Evolutionary conservation across 2,113 vertebrate genomes (phyloP).

Genomic region (Coracopsis vasa): DNA sequence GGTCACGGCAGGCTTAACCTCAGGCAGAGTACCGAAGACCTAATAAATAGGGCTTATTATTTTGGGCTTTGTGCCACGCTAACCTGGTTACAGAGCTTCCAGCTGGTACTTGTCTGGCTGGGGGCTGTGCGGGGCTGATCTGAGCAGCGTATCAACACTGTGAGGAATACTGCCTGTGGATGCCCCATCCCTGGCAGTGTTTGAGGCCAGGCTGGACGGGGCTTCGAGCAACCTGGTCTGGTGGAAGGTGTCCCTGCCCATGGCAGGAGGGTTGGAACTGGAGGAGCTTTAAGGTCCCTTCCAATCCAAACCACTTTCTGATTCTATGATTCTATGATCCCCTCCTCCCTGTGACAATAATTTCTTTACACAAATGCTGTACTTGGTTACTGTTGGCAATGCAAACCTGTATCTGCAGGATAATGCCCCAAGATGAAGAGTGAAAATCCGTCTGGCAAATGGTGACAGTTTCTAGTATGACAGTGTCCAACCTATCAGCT

Average conservation of each 20-base stretch:
- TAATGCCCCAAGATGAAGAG: background rate
- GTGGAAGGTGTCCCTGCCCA: background rate
- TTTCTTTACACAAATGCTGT: background rate
- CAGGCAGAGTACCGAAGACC: background rate
- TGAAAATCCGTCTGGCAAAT: background rate
- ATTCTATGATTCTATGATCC: background rate
- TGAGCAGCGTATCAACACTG: background rate
- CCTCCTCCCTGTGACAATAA: background rate
- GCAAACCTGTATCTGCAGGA: background rate
- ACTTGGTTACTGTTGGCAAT: background rate
- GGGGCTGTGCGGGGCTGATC: background rate
- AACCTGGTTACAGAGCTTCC: background rate
- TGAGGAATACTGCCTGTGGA: background rate
- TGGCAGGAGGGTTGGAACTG: background rate
- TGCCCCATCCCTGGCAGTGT: background rate
- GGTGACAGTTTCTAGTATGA: background rate
- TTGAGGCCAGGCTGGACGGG: background rate
- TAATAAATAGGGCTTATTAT: background rate
- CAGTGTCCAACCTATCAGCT: background rate
- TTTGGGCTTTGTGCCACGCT: background rate
- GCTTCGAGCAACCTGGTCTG: background rate
- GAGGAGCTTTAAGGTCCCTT: background rate
- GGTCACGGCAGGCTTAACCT: background rate
- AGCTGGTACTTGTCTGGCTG: background rate
- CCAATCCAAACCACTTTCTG: background rate